Conservation (phyloP, 2,113 vertebrate species). For the Hippocampus mohnikei region DNA sequence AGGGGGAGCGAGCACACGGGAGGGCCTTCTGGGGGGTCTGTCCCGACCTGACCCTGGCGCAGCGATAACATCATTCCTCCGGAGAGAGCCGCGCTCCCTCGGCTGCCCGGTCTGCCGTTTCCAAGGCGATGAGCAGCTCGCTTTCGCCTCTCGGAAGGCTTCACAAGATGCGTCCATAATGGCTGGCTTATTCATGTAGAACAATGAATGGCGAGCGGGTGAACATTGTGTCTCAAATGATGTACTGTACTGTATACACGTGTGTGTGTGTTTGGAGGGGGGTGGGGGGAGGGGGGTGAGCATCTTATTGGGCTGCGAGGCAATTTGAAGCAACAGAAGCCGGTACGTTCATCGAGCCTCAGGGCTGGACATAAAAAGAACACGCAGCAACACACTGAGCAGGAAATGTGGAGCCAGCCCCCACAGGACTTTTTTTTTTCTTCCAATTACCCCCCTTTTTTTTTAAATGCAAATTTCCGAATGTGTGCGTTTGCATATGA, state of each 20-base stretch:
- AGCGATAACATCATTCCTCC: conserved; percentile 61
- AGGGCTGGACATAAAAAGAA: conserved; percentile 7
- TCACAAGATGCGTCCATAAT: conserved; percentile 26
- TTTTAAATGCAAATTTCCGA: conserved; percentile 10
- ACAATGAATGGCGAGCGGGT: conserved; percentile 5
- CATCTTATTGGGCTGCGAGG: conserved; percentile 2
- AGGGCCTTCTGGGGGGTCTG: conserved; percentile 31
- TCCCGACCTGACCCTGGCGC: conserved; percentile 55
- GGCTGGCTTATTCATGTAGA: conserved; percentile 15
- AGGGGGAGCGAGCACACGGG: conserved; percentile 29
- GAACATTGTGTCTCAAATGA: conserved; percentile 1
- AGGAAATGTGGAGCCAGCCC: conserved; percentile 19
- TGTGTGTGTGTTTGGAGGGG: too few relatives aligned
- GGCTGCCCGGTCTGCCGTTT: conserved; percentile 53
- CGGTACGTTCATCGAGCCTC: conserved; percentile 23
- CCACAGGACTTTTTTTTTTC: conserved; percentile 48
- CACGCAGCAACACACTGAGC: conserved; percentile 8
- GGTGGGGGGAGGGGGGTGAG: too few relatives aligned
- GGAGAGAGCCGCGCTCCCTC: conserved; percentile 33
- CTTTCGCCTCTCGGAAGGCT: conserved; percentile 51
- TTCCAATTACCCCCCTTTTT: conserved; percentile 43
- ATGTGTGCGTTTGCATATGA: neutral
- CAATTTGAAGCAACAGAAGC: conserved; percentile 21
- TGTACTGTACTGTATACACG: conserved; percentile 10
- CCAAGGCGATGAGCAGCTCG: conserved; percentile 60